phyloP scores from a whole-genome alignment of 2,113 vertebrate genomes.

The Atrichornis clamosus region DNA sequence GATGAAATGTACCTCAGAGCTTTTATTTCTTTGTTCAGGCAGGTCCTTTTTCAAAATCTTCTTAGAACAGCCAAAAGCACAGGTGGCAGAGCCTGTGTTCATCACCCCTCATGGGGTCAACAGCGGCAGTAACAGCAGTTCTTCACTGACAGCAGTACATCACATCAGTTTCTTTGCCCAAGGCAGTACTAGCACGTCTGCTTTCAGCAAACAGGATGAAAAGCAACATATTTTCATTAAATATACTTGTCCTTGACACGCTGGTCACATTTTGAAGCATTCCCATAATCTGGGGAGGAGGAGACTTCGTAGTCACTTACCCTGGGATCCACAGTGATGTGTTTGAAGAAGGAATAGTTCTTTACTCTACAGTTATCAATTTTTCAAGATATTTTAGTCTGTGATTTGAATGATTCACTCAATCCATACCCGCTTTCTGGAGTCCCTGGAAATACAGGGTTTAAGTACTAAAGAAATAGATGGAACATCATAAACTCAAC shows the following conservation, averaged over 20 bases:
- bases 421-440: not conserved
- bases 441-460: not conserved
- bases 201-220: not conserved
- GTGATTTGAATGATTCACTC: not conserved
- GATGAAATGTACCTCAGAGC: not conserved
- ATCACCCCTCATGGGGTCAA: not conserved
- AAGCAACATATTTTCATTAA: not conserved
- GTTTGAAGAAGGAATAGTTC: not conserved
- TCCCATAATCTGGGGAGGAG: not conserved
- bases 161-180: not conserved
- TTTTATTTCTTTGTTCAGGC: not conserved
- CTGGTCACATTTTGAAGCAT: not conserved
- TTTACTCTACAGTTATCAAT: not conserved
- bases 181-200: not conserved
- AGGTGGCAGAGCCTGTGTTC: not conserved
- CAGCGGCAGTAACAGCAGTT: not conserved
- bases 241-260: not conserved
- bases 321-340: not conserved
- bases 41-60: not conserved
- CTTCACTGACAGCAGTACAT: not conserved
- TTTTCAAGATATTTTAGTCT: not conserved
- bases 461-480: not conserved
- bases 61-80: not conserved
- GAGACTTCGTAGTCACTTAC: not conserved
- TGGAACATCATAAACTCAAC: not conserved